A percentile compares a stretch with the other conserved stretches of the same genome.
Conservation (phyloP, 2,888 invertebrate species). For the Listrodromus nycthemerus region DNA sequence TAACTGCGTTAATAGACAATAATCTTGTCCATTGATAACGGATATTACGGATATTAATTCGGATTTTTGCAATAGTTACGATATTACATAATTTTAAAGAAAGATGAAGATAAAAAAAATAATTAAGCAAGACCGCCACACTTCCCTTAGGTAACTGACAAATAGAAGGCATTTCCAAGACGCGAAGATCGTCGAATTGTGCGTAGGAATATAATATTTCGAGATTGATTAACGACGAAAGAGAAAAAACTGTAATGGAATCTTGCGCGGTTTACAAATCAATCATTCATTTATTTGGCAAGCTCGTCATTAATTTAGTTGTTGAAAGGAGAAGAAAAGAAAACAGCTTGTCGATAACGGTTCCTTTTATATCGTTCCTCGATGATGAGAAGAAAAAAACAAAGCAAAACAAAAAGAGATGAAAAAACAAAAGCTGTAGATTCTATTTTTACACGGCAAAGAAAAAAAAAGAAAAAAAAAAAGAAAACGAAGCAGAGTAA, state of each 20-base stretch:
- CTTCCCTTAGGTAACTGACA: slow-evolving; percentile 68
- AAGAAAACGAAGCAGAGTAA: slow-evolving; percentile 45
- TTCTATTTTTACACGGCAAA: slow-evolving; percentile 78
- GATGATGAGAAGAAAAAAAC: slow-evolving; percentile 47
- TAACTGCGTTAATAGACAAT: slow-evolving; percentile 67
- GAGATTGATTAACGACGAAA: neutral
- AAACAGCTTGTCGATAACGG: slow-evolving; percentile 68
- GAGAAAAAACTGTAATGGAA: neutral
- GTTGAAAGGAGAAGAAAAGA: slow-evolving; percentile 17
- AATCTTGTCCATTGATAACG: slow-evolving; percentile 65
- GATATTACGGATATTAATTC: slow-evolving; percentile 28
- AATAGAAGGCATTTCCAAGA: slow-evolving; percentile 72
- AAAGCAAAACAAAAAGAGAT: slow-evolving; percentile 16
- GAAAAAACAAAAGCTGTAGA: slow-evolving; percentile 70
- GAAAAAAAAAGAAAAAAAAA: slow-evolving; percentile 52
- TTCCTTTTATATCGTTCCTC: slow-evolving; percentile 77
- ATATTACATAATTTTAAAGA: slow-evolving; percentile 23
- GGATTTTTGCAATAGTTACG: slow-evolving; percentile 44
- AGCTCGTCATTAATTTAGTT: slow-evolving; percentile 49
- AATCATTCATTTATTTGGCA: slow-evolving; percentile 36
- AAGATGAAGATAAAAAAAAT: slow-evolving; percentile 52
- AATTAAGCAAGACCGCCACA: slow-evolving; percentile 63
- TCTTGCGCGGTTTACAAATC: slow-evolving; percentile 18
- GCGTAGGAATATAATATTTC: neutral
- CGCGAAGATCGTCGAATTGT: slow-evolving; percentile 37